A percentile compares a stretch with the other conserved stretches of the same genome.
Conservation (phyloP, 1,140 invertebrate genomes). For the Drosophila fuyamai region DNA sequence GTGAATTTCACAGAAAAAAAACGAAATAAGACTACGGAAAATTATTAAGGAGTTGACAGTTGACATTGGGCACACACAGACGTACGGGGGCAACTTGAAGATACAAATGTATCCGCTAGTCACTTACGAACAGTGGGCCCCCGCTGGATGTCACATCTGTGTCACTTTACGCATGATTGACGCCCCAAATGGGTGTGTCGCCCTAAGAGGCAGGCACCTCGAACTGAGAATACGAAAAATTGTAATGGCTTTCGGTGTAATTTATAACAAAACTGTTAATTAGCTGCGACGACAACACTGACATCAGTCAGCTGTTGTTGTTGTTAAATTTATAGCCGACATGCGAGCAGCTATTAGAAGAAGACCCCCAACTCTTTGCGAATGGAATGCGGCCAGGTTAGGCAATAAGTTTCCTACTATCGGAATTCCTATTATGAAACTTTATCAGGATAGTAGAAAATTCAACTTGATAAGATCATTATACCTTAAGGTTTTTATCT, state of each 20-base stretch:
- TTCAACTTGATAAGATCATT: too few relatives aligned
- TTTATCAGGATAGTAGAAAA: neutral
- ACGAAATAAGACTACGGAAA: constrained; percentile 46
- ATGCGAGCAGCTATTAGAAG: constrained; percentile 38
- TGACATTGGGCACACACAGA: constrained; percentile 33
- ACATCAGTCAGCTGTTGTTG: constrained; percentile 73
- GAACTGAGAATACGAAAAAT: constrained; percentile 48
- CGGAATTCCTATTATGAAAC: neutral
- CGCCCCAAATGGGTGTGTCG: constrained; percentile 56
- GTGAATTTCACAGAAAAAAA: constrained; percentile 41
- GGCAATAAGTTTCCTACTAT: constrained; percentile 47
- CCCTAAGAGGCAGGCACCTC: constrained; percentile 11
- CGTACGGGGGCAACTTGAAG: constrained; percentile 46
- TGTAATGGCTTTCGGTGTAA: constrained; percentile 75
- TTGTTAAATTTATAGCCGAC: constrained; percentile 63
- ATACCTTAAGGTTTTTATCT: too few relatives aligned
- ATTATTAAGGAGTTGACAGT: constrained; percentile 77
- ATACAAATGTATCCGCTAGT: constrained; percentile 74
- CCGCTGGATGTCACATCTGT: constrained; percentile 70
- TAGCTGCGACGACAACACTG: constrained; percentile 80
- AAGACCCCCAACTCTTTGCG: constrained; percentile 20
- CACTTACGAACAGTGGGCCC: constrained; percentile 34
- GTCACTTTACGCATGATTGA: constrained; percentile 83
- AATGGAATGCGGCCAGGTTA: constrained; percentile 7
- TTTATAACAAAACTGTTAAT: constrained; percentile 85